These are phyloP conservation scores for Ernsta delagoae DNA, from an alignment of 2,888 invertebrate genomes.

Conservation along the genomic window DNA sequence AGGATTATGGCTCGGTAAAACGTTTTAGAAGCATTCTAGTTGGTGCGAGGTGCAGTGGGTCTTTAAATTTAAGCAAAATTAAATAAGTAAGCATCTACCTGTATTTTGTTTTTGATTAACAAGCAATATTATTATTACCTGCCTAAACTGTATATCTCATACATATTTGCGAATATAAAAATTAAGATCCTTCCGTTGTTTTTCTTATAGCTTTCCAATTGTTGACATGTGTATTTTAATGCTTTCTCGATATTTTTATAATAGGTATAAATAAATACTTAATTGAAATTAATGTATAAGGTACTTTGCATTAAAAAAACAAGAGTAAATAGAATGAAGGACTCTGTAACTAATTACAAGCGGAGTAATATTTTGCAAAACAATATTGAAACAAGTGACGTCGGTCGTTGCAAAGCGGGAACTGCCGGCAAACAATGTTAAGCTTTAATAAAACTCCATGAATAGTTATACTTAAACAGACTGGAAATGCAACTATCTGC, in stretches of 20 bases:
- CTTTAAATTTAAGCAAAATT: background rate
- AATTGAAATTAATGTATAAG: background rate
- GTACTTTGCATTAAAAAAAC: constrained; percentile 7
- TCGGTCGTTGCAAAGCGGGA: constrained; percentile 48
- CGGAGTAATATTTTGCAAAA: constrained; percentile 49
- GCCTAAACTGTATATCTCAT: too few relatives aligned
- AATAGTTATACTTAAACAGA: constrained; percentile 71
- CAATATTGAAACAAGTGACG: constrained; percentile 51
- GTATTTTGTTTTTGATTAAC: too few relatives aligned
- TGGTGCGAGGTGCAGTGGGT: background rate
- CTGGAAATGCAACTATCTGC: constrained; percentile 81
- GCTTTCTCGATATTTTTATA: too few relatives aligned
- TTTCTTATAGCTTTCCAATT: too few relatives aligned
- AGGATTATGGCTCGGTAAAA: constrained; percentile 29
- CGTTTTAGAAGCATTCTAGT: constrained; percentile 17
- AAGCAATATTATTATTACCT: too few relatives aligned
- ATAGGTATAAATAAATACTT: too few relatives aligned
- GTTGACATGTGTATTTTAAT: too few relatives aligned
- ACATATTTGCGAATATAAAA: too few relatives aligned
- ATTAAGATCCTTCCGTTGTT: too few relatives aligned
- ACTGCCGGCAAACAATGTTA: constrained; percentile 65
- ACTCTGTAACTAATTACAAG: constrained; percentile 40
- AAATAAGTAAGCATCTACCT: background rate
- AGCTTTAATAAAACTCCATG: constrained; percentile 73
- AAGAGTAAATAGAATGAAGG: constrained; percentile 9